Conservation (phyloP, 2,888 invertebrate species). For the Drosophila cognata region DNA sequence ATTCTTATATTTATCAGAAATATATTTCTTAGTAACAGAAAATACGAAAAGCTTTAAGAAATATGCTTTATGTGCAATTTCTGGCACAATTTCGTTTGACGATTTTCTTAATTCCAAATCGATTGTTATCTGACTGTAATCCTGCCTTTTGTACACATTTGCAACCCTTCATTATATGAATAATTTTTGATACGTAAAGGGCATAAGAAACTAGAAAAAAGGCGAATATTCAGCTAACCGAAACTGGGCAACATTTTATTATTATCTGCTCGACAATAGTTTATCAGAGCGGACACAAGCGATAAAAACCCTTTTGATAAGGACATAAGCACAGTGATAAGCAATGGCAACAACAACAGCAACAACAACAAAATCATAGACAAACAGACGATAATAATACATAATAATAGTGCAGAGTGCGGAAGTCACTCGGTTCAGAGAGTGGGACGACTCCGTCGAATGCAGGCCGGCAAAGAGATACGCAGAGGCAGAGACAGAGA, state of each 20-base stretch:
- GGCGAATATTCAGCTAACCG: slow-evolving; percentile 38
- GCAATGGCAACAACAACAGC: slow-evolving; percentile 37
- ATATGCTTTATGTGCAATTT: too few relatives aligned
- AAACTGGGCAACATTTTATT: slow-evolving; percentile 61
- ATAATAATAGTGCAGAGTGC: slow-evolving; percentile 65
- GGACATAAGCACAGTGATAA: slow-evolving; percentile 74
- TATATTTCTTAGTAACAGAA: not conserved
- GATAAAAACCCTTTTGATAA: slow-evolving; percentile 73
- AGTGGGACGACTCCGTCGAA: slow-evolving; percentile 40
- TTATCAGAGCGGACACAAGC: slow-evolving; percentile 57
- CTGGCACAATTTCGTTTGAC: not conserved
- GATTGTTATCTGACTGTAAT: not conserved
- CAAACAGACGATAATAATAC: slow-evolving; percentile 78
- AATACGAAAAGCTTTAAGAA: not conserved
- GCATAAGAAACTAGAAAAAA: not conserved
- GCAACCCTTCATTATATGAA: not conserved
- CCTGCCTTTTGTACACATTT: not conserved
- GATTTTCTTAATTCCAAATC: not conserved
- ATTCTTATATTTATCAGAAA: not conserved
- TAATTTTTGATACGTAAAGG: not conserved
- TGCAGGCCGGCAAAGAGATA: slow-evolving; percentile 45
- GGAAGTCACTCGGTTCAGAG: slow-evolving; percentile 38
- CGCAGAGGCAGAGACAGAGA: not conserved
- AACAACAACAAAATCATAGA: slow-evolving; percentile 47
- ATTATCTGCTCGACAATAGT: slow-evolving; percentile 71